Base-by-base conservation (phyloP, 1,140 invertebrate genomes). In the Medauroidea extradentata region DNA sequence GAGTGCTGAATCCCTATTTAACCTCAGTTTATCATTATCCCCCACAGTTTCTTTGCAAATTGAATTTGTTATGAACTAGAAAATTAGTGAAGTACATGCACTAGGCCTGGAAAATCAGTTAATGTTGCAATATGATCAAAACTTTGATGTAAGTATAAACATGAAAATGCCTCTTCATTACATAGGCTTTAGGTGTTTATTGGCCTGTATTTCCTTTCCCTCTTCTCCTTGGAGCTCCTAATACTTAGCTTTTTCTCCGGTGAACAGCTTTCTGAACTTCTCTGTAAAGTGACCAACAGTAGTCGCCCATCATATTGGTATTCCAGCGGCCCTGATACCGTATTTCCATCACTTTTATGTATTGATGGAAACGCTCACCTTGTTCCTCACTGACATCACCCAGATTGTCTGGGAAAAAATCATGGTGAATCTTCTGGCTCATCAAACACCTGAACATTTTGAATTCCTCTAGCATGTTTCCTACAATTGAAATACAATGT, bases 291-390 rank as follows among this genome's bases (percentile, higher is more conserved):
- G 16, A 41, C 70, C 68, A 73, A 59, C 66, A 71, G 63, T 69
- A 73, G 43, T 73, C 67, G 49, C 61, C 68, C 57, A 73, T 59
- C 68, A 74, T 73, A 59, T 62, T 65, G 49, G 48, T 25, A 53
- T 68, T 67, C 66, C 66, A n/a, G 59, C 64, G 56, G 44, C 66
- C 70, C 63, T 70, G 61, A 54, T 70, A 75, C 50, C 69, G 49
- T 60, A 59, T 65, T 60, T 73, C 66, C 60, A 69, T 72, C 42
- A 13, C 38, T 18, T 41, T 54, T 39, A 73, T 69, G 27, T 73
- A 68, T 51, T 69, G 66, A 43, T 70, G 62, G 48, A 71, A 71
- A 9, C 64, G 44, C 63, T 71, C 67, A 18, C 64, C 65, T 51
- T 71, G 63, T 56, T 71, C 68, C 43, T 70, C 65, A 62, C 69